Percentiles rank a stretch among this genome's conserved stretches.
These are phyloP conservation scores for Florisuga fusca DNA, from an alignment of 2,797 vertebrate species.

Conservation along the genomic window DNA sequence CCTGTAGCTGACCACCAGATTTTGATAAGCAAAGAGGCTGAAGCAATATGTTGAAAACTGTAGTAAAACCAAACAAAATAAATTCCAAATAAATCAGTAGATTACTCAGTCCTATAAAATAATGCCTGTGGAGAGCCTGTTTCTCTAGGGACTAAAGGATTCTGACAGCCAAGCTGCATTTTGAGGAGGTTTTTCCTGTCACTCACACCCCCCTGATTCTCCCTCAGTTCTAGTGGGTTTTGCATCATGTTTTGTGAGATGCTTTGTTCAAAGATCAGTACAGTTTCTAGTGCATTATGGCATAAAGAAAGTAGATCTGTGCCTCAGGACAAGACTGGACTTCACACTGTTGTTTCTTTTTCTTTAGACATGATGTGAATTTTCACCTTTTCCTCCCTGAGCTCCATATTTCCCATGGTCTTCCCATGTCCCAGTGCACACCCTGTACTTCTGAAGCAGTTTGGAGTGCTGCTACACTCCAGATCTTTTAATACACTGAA, in stretches of 20 bases:
- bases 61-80: not conserved
- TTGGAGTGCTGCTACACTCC: not conserved
- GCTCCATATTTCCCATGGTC: not conserved
- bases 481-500: not conserved
- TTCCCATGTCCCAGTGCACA: not conserved
- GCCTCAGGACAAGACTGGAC: not conserved
- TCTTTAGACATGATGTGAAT: not conserved
- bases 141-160: not conserved
- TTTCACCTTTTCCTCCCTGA: not conserved
- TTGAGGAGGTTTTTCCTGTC: not conserved
- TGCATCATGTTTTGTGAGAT: not conserved
- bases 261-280: not conserved
- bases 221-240: not conserved
- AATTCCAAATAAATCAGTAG: not conserved
- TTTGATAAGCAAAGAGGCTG: not conserved
- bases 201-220: not conserved
- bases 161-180: not conserved
- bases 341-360: not conserved
- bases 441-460: not conserved
- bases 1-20: not conserved
- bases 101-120: not conserved
- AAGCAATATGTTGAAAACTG: not conserved
- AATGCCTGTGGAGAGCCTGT: not conserved
- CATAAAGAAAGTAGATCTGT: not conserved
- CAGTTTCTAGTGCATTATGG: not conserved